These are phyloP conservation scores for Herpetotheres cachinnans DNA, from an alignment of 2,113 vertebrate species.

Conservation along the genomic window DNA sequence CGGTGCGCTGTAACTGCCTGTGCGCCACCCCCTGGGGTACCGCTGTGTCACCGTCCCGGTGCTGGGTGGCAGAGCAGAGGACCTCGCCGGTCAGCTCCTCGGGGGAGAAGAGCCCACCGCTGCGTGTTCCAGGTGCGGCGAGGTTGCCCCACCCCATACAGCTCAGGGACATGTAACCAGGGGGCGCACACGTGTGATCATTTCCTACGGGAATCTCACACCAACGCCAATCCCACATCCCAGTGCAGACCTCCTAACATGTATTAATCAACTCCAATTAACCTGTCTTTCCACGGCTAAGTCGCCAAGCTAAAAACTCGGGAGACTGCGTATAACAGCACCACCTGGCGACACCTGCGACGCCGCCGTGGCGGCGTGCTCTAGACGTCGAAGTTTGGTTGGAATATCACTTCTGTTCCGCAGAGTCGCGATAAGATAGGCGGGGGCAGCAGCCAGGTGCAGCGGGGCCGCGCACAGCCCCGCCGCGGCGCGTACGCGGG, in stretches of 20 bases:
- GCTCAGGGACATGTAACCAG: background rate
- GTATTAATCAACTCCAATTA: background rate
- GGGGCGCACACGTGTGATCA: accelerated
- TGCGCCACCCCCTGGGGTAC: no score
- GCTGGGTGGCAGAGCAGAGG: accelerated
- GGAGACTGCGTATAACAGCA: background rate
- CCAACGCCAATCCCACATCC: accelerated
- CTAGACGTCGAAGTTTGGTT: accelerated
- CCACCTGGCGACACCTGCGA: background rate
- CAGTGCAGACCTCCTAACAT: accelerated
- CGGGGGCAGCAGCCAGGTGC: background rate
- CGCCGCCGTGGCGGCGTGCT: accelerated
- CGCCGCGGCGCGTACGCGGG: no score
- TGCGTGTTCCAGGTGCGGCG: accelerated
- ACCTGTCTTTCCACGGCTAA: accelerated
- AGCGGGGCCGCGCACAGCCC: accelerated
- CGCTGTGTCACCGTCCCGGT: accelerated
- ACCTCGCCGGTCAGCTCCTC: accelerated
- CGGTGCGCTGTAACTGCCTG: accelerated
- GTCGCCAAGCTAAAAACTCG: accelerated
- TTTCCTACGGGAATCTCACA: background rate
- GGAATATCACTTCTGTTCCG: accelerated
- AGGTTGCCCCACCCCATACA: background rate
- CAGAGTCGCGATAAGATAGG: accelerated
- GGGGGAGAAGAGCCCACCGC: accelerated